Conservation (phyloP, 2,113 vertebrate genomes). For the Talpa occidentalis region DNA sequence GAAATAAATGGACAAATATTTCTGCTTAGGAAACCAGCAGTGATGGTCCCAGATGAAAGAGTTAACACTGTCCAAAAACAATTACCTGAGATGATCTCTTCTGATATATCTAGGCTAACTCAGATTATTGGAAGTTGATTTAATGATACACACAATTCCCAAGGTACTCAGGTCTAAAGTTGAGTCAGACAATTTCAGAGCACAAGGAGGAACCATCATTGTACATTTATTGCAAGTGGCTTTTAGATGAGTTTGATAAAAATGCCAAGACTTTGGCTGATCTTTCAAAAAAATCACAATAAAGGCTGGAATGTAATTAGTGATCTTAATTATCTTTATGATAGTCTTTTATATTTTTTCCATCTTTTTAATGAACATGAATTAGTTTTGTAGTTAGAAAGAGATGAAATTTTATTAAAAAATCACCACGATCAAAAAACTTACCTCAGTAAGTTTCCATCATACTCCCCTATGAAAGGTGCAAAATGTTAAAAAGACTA, state of each 20-base stretch:
- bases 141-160: not conserved
- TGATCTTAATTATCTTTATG: constrained; percentile 41
- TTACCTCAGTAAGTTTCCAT: not conserved
- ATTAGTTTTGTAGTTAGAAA: constrained; percentile 37
- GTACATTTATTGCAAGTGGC: constrained; percentile 9
- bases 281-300: not conserved
- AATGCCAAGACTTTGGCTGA: not conserved
- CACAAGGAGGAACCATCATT: not conserved
- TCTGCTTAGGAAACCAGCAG: not conserved
- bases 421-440: not conserved
- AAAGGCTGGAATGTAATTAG: not conserved
- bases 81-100: not conserved
- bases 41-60: not conserved
- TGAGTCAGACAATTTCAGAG: constrained; percentile 25
- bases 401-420: not conserved
- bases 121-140: not conserved
- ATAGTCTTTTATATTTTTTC: not conserved
- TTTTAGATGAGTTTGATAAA: constrained; percentile 42
- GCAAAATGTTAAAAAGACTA: not conserved
- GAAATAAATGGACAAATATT: not conserved
- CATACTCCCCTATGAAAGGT: not conserved
- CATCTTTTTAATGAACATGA: not conserved
- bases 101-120: not conserved
- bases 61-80: not conserved
- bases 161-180: not conserved